phyloP scores from a whole-genome alignment of 1,140 invertebrate species.

The Bombus superbus region DNA sequence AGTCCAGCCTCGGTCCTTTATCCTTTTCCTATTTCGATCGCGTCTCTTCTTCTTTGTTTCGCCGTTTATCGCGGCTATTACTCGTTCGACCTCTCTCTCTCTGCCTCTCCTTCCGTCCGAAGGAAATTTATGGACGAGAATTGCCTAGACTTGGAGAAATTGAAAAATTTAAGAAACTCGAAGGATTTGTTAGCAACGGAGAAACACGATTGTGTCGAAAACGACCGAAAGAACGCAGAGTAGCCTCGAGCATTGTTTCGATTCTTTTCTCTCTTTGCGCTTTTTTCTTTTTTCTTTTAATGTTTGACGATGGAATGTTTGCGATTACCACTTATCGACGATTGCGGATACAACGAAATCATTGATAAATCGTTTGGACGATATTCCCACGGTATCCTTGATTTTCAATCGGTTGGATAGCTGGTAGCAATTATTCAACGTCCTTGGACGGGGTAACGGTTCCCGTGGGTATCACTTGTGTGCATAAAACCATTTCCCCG shows the following conservation, averaged over 20 bases:
- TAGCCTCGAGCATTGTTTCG: too few relatives aligned
- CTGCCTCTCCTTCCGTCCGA: too few relatives aligned
- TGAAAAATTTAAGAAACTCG: too few relatives aligned
- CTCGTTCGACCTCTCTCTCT: not conserved
- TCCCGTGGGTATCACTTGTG: slow-evolving; percentile 77
- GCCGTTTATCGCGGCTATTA: slow-evolving; percentile 26
- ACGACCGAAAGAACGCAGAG: too few relatives aligned
- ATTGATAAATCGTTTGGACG: slow-evolving; percentile 49
- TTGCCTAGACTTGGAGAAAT: too few relatives aligned
- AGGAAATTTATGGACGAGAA: not conserved
- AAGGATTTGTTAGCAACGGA: too few relatives aligned
- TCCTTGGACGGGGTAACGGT: slow-evolving; percentile 75
- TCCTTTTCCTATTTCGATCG: slow-evolving; percentile 6
- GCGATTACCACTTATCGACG: not conserved
- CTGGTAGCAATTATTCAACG: slow-evolving; percentile 78
- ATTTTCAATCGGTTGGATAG: slow-evolving; percentile 79
- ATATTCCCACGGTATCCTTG: slow-evolving; percentile 69
- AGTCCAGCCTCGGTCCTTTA: not conserved
- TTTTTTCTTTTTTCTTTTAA: too few relatives aligned
- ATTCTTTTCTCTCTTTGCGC: too few relatives aligned
- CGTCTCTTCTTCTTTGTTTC: slow-evolving; percentile 31
- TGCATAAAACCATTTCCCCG: slow-evolving; percentile 77
- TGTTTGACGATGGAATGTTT: not conserved
- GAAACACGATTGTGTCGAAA: too few relatives aligned
- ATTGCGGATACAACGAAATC: slow-evolving; percentile 23